Conservation (phyloP, 2,113 vertebrate species). For the Tychaedon coryphoeus region DNA sequence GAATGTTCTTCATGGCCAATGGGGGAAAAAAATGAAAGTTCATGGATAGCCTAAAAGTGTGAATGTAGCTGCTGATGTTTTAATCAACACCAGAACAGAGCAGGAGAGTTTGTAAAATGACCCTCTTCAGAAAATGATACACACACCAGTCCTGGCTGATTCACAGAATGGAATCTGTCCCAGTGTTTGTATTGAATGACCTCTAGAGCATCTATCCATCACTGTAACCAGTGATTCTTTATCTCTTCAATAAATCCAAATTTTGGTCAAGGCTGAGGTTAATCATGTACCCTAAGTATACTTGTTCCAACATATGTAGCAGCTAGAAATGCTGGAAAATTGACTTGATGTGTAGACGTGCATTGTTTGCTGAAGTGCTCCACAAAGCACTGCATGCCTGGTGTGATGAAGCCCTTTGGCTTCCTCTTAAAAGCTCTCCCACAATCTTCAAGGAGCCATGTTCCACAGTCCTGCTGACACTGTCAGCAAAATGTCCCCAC, state of each 20-base stretch:
- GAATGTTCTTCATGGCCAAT: not conserved
- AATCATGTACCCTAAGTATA: not conserved
- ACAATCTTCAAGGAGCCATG: not conserved
- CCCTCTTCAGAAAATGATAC: not conserved
- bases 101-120: not conserved
- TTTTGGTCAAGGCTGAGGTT: not conserved
- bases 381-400: not conserved
- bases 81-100: not conserved
- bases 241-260: not conserved
- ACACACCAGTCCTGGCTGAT: not conserved
- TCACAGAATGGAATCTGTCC: not conserved
- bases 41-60: not conserved
- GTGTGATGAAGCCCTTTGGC: not conserved
- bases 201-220: not conserved
- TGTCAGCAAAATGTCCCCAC: not conserved
- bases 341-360: not conserved
- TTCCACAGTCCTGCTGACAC: not conserved
- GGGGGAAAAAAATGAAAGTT: not conserved
- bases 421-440: not conserved
- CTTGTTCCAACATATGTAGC: not conserved
- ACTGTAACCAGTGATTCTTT: not conserved
- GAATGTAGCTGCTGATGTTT: not conserved
- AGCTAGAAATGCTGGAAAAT: not conserved
- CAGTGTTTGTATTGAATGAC: not conserved
- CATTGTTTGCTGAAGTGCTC: not conserved